Base-by-base conservation (phyloP, 2,888 invertebrate genomes). In the Synanthedon myopaeformis region DNA sequence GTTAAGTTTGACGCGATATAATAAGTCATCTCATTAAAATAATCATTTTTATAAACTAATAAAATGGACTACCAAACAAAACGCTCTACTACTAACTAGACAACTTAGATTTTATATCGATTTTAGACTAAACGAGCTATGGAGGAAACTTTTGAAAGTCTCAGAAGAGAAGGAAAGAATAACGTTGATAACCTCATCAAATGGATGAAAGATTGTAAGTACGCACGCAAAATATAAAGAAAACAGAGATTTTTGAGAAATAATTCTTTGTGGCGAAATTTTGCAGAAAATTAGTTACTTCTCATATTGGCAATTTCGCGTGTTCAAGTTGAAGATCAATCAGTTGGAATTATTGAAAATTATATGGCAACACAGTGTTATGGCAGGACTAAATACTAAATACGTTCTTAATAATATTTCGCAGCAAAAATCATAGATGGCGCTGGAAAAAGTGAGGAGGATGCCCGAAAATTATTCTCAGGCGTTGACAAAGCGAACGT, bases 191-290 rank as follows among this genome's bases (percentile, higher is more conserved):
- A 61, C 11, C 58, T 79, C 0, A 56, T 79, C 0, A 63, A 71
- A 54, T 79, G 79, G 80, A 65, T 81, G 63, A 72, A 74, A 52
- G 73, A 75, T 10, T 70, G 79, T 78, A 61, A 70, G 63, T 69
- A 23, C 4, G 23, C 23, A 23, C 23, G 4, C 5, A 23, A 23
- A 23, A 23, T 23, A 23, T 23, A 19, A 19, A 19, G 19, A 49
- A 50, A 41, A 23, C 3, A 28, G 28, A 28, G 6, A 28, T 28
- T 28, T 28, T 42, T 42, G 10, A 12, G 42, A 42, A n/a, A n/a
- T n/a, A n/a, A n/a, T n/a, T n/a, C n/a, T n/a, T n/a, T n/a, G n/a
- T n/a, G n/a, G n/a, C n/a, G n/a, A n/a, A 42, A 11, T 42, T 42
- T 42, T 42, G 12, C 17, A 17, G 17, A 2, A 17, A 2, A 1